These are phyloP conservation scores for Botia almorhae DNA, from an alignment of 2,797 vertebrate genomes.

Conservation along the genomic window DNA sequence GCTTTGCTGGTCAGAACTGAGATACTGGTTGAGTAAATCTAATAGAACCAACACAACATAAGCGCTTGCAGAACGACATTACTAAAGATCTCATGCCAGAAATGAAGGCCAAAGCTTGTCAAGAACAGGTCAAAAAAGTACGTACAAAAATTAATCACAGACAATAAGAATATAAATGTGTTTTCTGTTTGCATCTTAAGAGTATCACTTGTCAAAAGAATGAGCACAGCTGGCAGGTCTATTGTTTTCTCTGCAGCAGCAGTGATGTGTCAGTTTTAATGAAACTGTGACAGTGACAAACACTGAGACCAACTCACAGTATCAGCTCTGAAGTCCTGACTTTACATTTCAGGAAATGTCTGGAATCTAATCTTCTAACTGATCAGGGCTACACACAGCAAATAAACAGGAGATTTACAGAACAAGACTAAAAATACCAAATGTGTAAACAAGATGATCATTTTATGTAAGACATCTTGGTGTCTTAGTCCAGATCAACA, in stretches of 20 bases:
- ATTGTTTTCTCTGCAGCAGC: background rate
- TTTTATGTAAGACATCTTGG: background rate
- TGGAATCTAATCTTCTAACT: too few relatives aligned
- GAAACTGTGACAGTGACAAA: constrained; percentile 32
- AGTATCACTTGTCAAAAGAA: background rate
- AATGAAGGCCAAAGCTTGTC: constrained; percentile 5
- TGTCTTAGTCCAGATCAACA: constrained; percentile 25
- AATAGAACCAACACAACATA: constrained; percentile 4
- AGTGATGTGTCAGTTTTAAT: constrained; percentile 36
- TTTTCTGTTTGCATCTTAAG: background rate
- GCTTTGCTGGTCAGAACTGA: constrained; percentile 11
- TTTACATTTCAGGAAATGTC: too few relatives aligned
- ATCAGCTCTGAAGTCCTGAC: background rate
- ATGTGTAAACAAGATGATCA: background rate
- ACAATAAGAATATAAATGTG: background rate
- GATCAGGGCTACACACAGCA: background rate
- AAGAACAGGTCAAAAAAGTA: constrained; percentile 5
- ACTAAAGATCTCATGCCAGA: constrained; percentile 14
- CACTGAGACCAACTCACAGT: too few relatives aligned
- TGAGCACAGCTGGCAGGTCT: background rate
- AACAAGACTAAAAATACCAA: background rate
- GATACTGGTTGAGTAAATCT: constrained; percentile 1
- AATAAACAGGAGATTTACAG: background rate
- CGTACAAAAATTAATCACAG: background rate
- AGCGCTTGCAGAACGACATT: constrained; percentile 8